phyloP scores from a whole-genome alignment of 2,797 vertebrate genomes.

The Lithobates pipiens region DNA sequence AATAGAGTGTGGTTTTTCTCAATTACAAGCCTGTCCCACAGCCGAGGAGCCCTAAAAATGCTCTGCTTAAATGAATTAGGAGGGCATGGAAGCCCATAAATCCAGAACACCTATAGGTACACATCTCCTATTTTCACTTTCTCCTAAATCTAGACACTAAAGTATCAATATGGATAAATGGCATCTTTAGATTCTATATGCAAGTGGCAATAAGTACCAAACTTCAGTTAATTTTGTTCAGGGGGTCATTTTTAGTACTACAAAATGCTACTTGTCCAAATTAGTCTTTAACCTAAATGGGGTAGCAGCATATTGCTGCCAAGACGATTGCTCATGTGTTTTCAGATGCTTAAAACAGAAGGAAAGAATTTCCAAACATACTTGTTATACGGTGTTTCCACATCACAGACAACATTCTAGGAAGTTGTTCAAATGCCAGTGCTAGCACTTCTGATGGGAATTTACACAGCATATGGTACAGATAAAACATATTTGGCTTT shows the following conservation, averaged over 20 bases:
- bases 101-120: too few relatives aligned
- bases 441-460: background rate
- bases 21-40: too few relatives aligned
- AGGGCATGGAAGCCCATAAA: too few relatives aligned
- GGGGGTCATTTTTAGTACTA: background rate
- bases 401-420: background rate
- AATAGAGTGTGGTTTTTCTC: too few relatives aligned
- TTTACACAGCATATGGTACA: background rate
- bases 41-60: too few relatives aligned
- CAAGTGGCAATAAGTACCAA: too few relatives aligned
- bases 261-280: background rate
- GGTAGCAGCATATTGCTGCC: background rate
- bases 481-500: background rate
- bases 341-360: background rate
- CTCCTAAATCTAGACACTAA: too few relatives aligned
- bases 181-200: too few relatives aligned
- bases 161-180: too few relatives aligned
- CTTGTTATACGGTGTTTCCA: conserved; percentile 6
- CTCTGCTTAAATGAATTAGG: too few relatives aligned
- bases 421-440: conserved; percentile 10
- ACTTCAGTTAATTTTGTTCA: background rate
- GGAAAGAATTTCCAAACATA: conserved; percentile 1
- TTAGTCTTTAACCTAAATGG: conserved; percentile 10
- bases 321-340: background rate
- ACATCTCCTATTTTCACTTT: too few relatives aligned